These are phyloP conservation scores for Paramisgurnus dabryanus DNA, from an alignment of 2,113 vertebrate species.

Conservation along the genomic window DNA sequence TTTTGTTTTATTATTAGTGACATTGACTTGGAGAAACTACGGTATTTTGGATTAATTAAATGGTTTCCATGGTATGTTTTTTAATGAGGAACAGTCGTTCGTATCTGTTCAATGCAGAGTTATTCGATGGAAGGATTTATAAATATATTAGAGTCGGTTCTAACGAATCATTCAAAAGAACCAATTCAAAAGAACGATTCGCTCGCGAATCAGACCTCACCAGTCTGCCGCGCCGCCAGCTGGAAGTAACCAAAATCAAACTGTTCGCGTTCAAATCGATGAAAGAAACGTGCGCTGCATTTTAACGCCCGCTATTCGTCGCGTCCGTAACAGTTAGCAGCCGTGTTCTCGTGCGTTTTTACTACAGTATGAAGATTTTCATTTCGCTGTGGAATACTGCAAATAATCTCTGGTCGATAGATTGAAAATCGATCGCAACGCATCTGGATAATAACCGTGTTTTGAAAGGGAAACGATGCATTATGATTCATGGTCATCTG, in stretches of 20 bases:
- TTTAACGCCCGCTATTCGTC: neutral
- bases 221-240: slow-evolving; percentile 64
- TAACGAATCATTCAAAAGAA: neutral
- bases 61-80: no score
- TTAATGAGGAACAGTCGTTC: no score
- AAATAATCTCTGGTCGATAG: slow-evolving; percentile 11
- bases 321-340: neutral
- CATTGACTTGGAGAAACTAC: no score
- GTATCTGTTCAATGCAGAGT: no score
- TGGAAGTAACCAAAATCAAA: slow-evolving; percentile 53
- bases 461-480: slow-evolving; percentile 33
- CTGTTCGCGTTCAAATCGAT: slow-evolving; percentile 8
- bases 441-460: slow-evolving; percentile 15
- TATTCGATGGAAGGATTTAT: neutral
- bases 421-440: slow-evolving; percentile 42
- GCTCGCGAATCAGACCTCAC: neutral
- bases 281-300: slow-evolving; percentile 4
- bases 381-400: neutral
- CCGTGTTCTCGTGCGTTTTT: neutral
- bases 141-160: neutral
- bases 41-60: no score
- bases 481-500: slow-evolving; percentile 30
- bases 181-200: slow-evolving; percentile 9
- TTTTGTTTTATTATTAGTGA: no score
- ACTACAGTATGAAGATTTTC: slow-evolving; percentile 5